A percentile compares a stretch with the other conserved stretches of the same genome.
Conservation (phyloP, 2,113 vertebrate genomes). For the Oryzias woworae region DNA sequence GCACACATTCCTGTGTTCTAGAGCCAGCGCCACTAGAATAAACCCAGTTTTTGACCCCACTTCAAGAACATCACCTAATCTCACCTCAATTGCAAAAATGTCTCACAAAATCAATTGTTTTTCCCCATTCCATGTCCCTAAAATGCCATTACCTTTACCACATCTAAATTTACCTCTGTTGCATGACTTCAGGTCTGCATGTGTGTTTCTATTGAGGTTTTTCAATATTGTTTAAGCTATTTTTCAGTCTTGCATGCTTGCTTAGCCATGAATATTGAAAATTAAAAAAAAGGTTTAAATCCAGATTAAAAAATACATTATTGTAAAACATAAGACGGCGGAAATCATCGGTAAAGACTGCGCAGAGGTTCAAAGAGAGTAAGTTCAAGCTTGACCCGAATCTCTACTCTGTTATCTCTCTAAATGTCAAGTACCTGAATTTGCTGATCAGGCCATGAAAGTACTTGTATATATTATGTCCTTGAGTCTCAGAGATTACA, state of each 20-base stretch:
- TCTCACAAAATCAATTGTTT: constrained; percentile 46
- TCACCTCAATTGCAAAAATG: constrained; percentile 50
- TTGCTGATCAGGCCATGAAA: constrained; percentile 68
- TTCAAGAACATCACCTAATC: constrained; percentile 40
- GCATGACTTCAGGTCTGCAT: too few relatives aligned
- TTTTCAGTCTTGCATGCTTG: background rate
- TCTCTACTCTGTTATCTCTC: constrained; percentile 50
- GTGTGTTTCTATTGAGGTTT: too few relatives aligned
- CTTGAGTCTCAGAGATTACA: constrained; percentile 65
- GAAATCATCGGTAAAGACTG: constrained; percentile 24
- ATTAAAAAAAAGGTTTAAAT: constrained; percentile 6
- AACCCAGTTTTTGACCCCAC: constrained; percentile 20
- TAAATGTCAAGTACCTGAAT: constrained; percentile 73
- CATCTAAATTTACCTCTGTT: too few relatives aligned
- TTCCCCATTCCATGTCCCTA: constrained; percentile 47
- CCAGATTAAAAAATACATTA: background rate
- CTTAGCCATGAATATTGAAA: background rate
- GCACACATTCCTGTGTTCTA: background rate
- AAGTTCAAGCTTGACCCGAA: constrained; percentile 60
- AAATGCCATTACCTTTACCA: constrained; percentile 40
- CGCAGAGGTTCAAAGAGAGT: constrained; percentile 37
- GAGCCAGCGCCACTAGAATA: constrained; percentile 29
- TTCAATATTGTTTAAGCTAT: background rate
- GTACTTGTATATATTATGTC: constrained; percentile 68
- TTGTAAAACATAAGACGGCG: constrained; percentile 11